A percentile compares a stretch with the other conserved stretches of the same genome.
These are phyloP conservation scores for Aleiodes leptofemur DNA, from an alignment of 2,888 invertebrate genomes.

Conservation along the genomic window DNA sequence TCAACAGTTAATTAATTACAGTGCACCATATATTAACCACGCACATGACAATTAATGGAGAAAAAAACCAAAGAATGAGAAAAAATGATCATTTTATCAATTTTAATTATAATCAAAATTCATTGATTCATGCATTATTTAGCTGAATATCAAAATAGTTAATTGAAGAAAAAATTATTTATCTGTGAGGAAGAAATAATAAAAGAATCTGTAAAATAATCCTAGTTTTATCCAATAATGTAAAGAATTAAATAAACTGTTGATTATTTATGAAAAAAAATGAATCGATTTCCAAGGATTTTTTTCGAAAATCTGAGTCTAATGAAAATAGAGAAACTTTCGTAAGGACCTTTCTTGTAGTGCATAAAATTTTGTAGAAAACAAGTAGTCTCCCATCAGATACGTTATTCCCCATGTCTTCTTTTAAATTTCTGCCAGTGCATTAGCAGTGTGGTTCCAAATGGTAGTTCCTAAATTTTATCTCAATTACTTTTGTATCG, in stretches of 20 bases:
- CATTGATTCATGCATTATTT: constrained; percentile 7
- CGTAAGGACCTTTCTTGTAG: not conserved
- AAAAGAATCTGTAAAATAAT: constrained; percentile 1
- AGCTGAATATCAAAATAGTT: constrained; percentile 30
- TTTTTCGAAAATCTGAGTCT: not conserved
- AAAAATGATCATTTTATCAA: not conserved
- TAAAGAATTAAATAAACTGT: constrained; percentile 32
- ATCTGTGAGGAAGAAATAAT: constrained; percentile 1
- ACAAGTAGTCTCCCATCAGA: no score
- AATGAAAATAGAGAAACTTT: not conserved
- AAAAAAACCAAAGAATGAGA: constrained; percentile 1
- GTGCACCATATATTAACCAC: constrained; percentile 31
- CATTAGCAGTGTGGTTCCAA: no score
- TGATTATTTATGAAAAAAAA: constrained; percentile 30
- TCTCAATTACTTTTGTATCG: no score
- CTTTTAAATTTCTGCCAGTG: no score
- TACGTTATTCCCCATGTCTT: no score
- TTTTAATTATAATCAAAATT: not conserved
- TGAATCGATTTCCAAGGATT: not conserved
- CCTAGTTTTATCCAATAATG: not conserved
- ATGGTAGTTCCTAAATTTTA: no score
- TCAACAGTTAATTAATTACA: constrained; percentile 12
- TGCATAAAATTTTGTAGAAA: no score
- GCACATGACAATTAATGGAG: constrained; percentile 3
- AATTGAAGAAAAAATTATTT: constrained; percentile 15